phyloP scores from a whole-genome alignment of 2,113 vertebrate genomes.

The Dermatemys mawii region DNA sequence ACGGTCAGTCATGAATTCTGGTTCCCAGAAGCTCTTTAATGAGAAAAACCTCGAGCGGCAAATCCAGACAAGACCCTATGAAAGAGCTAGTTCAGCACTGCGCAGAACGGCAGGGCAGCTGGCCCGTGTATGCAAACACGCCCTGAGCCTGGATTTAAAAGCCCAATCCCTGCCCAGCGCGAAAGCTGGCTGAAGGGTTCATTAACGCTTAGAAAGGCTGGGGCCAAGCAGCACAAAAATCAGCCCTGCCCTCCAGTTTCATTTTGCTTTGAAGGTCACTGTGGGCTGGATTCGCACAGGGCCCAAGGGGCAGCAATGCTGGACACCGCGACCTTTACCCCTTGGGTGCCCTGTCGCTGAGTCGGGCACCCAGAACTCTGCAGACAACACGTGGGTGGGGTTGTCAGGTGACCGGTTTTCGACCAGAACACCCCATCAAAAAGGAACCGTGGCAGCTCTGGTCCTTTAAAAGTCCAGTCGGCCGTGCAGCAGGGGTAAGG shows the following conservation, averaged over 20 bases:
- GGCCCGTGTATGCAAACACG: background rate
- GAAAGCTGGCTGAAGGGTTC: background rate
- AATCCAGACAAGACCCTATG: background rate
- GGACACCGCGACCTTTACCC: too few relatives aligned
- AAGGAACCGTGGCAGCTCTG: too few relatives aligned
- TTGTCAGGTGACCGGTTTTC: too few relatives aligned
- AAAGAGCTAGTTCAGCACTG: background rate
- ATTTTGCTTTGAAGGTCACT: too few relatives aligned
- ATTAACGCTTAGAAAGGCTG: background rate
- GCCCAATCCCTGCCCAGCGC: background rate
- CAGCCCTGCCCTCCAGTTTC: background rate
- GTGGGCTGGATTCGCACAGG: too few relatives aligned
- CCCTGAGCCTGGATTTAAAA: background rate
- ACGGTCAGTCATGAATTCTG: background rate
- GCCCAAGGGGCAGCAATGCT: too few relatives aligned
- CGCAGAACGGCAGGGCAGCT: background rate
- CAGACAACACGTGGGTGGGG: too few relatives aligned
- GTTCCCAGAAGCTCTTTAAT: background rate
- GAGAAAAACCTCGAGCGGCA: background rate
- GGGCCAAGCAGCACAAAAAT: background rate
- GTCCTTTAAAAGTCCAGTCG: too few relatives aligned
- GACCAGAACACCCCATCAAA: too few relatives aligned
- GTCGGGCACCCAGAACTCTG: too few relatives aligned
- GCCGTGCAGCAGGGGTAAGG: too few relatives aligned
- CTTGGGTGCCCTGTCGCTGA: too few relatives aligned